These are phyloP conservation scores for Melopsittacus undulatus DNA, from an alignment of 2,797 vertebrate genomes.

Conservation along the genomic window DNA sequence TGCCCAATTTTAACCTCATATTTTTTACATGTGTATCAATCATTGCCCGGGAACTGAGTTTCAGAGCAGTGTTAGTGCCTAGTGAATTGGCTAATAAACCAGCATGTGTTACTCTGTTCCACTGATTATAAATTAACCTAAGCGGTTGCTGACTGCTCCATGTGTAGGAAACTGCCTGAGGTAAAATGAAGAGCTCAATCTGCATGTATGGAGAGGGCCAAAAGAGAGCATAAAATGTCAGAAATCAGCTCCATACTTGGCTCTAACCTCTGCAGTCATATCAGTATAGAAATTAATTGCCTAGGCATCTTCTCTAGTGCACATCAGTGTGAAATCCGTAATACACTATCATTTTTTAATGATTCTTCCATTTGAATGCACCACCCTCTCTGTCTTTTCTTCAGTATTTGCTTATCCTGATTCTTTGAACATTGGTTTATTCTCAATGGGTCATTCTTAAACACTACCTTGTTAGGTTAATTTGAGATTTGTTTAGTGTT, in stretches of 20 bases:
- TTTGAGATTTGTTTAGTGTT: neutral
- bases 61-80: neutral
- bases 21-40: constrained; percentile 34
- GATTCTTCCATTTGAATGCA: neutral
- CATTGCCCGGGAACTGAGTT: neutral
- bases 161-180: neutral
- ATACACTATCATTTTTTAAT: neutral
- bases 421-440: constrained; percentile 12
- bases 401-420: neutral
- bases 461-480: constrained; percentile 48
- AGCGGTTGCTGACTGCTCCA: constrained; percentile 1
- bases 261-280: neutral
- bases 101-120: neutral
- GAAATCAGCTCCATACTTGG: neutral
- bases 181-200: constrained; percentile 20
- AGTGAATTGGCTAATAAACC: constrained; percentile 4
- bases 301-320: neutral
- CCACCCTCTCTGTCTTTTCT: neutral
- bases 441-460: neutral
- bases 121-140: constrained; percentile 43
- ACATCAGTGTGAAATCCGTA: neutral
- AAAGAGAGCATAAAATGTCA: neutral
- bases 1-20: neutral
- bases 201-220: neutral
- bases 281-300: neutral